Base-by-base conservation (phyloP, 2,888 invertebrate genomes). In the Cerastis leucographa region DNA sequence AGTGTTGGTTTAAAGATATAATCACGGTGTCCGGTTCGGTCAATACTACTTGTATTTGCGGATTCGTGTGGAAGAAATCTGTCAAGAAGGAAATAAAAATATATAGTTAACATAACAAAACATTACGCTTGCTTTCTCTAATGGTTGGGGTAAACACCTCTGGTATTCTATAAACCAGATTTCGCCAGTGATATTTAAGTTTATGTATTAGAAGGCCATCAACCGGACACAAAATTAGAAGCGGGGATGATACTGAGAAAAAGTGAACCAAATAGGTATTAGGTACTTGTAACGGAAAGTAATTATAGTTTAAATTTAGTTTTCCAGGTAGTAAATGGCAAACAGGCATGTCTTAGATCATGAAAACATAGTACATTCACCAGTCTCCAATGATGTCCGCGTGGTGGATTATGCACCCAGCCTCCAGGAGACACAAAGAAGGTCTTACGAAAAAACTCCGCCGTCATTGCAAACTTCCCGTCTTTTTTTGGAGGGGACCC, bases 1-100 rank as follows among this genome's bases (percentile, higher is more conserved):
- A 98, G 93, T 99, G 99, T 91, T 99, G 99, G 93, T 98, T 98
- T 19, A 99, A 95, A 0, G 98, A 98, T 71, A 99, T 97, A 22
- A 99, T 97, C 1, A 98, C 97, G 0, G 93, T 93, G 74, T 94
- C 94, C 0, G 92, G 84, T 92, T 99, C 99, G 88, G 97, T 97
- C 49, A 99, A 94, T 66, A 98, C 97, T 67, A 99, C 93, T 90
- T 99, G 98, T 61, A 99, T 96, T 96, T 99, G 99, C 0, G 99
- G 99, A 94, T 99, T 99, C 91, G 99, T 98, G 93, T 99, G 99
- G 93, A 99, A 99, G 61, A 99, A 99, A 92, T 99, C 98, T 97
- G 96, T 59, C 90, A 86, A 35, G 5, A 67, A 40, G 35, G 19
- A 59, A 29, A 35, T 51, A 17, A 46, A 69, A 70, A n/a, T 29